Base-by-base conservation (phyloP, 2,888 invertebrate genomes). In the Netelia inedita region DNA sequence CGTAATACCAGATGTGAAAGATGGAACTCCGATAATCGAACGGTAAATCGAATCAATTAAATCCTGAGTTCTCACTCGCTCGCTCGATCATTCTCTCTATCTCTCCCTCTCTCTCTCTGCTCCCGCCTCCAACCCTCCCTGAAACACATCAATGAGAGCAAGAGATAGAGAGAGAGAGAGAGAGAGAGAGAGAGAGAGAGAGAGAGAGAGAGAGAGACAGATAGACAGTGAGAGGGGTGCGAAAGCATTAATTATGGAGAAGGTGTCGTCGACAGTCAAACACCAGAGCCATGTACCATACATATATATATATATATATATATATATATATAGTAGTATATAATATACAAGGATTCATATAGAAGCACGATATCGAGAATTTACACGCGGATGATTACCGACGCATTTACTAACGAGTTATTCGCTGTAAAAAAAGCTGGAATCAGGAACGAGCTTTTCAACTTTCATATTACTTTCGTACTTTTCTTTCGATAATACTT, bases 21-120 rank as follows among this genome's bases (percentile, higher is more conserved):
- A 88, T 89, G 85, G 85, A 71, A 57, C 85, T 83, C 86, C 88
- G 89, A 90, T 90, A 90, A 90, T 90, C 89, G 89, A 88, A 89
- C 85, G 76, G 83, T 84, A 87, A 88, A 89, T 87, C 87, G 88
- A 88, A 89, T 88, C 90, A 89, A 90, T 90, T 90, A 89, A 90
- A 89, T 79, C 84, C 86, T 79, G 63, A 74, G 46, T 46, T 46
- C 57, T 19, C 57, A 16, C 19, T 9, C 19, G n/a, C 57, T 57
- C 57, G 5, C 19, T 57, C 19, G 3, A 23, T 14, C 46, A 46
- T 11, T 28, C 19, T 46, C 23, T 16, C 19, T 75, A 19, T 19
- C 35, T 41, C 63, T 21, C 43, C 5, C 19, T 28, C 10, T 59
- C 14, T 9, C 6, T 35, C 1, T 6, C 35, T n/a, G n/a, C 19